phyloP scores from a whole-genome alignment of 2,888 invertebrate genomes.

The Dascillus cervinus region DNA sequence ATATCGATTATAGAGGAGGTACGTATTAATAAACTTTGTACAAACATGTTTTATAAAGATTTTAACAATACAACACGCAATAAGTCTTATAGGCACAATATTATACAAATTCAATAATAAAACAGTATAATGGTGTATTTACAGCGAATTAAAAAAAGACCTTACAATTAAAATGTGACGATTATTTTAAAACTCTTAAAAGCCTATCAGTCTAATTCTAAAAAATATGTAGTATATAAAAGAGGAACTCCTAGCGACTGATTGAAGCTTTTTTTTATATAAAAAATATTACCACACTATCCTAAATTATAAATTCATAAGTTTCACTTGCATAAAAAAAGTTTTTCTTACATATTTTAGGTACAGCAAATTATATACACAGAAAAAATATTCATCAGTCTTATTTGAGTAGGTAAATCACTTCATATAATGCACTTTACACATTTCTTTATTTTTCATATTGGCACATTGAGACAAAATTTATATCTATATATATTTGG shows the following conservation, averaged over 20 bases:
- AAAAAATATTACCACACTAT: too few relatives aligned
- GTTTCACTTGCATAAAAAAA: conserved; percentile 8
- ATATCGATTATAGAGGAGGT: conserved; percentile 15
- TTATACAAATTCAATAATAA: conserved; percentile 6
- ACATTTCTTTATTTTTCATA: conserved; percentile 1
- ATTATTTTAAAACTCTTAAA: conserved; percentile 18
- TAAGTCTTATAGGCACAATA: conserved; percentile 14
- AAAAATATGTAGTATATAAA: conserved; percentile 11
- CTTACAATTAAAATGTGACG: conserved; percentile 17
- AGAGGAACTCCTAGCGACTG: conserved; percentile 19
- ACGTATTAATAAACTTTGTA: conserved; percentile 8
- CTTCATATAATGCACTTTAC: conserved; percentile 4
- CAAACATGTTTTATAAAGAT: conserved; percentile 12
- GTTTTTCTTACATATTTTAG: conserved; percentile 6
- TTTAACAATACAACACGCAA: conserved; percentile 19
- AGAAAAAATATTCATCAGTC: conserved; percentile 9
- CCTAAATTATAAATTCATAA: conserved; percentile 1
- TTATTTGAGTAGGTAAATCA: conserved; percentile 10
- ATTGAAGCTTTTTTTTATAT: conserved; percentile 5
- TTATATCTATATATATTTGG: conserved; percentile 17
- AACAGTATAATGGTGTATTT: conserved; percentile 23
- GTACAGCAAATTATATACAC: conserved; percentile 6
- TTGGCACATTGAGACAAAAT: conserved; percentile 2
- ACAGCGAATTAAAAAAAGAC: conserved; percentile 22
- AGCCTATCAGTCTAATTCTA: conserved; percentile 18